These are phyloP conservation scores for Merops nubicus DNA, from an alignment of 2,113 vertebrate species.

Conservation along the genomic window DNA sequence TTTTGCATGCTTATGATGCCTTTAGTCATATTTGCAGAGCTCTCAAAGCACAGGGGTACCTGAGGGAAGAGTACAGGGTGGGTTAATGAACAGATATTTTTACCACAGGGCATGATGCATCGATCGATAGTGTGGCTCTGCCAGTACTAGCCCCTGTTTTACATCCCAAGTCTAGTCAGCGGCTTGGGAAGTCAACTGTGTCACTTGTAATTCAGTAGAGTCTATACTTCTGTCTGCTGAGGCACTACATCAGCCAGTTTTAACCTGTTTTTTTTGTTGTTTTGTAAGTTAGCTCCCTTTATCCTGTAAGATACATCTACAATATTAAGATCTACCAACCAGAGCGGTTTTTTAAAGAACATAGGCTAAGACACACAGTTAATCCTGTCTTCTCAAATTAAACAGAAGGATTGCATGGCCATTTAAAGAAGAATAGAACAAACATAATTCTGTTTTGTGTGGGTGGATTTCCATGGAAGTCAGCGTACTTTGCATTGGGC, in stretches of 20 bases:
- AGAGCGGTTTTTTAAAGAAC: not conserved
- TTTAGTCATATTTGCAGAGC: not conserved
- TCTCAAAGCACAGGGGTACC: not conserved
- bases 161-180: not conserved
- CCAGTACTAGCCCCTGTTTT: not conserved
- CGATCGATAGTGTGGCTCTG: not conserved
- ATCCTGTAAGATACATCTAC: not conserved
- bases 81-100: not conserved
- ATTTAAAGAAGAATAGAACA: constrained; percentile 8
- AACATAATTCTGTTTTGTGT: constrained; percentile 7
- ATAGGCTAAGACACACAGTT: not conserved
- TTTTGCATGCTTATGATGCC: not conserved
- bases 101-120: not conserved
- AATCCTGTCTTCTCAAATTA: constrained; percentile 28
- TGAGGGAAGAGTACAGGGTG: not conserved
- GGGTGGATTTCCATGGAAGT: constrained; percentile 28
- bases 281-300: not conserved
- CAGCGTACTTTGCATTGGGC: not conserved
- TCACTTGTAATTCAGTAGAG: not conserved
- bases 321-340: not conserved
- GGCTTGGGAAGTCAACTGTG: not conserved
- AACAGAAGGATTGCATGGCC: not conserved
- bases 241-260: not conserved
- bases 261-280: not conserved
- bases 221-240: not conserved